A percentile compares a stretch with the other conserved stretches of the same genome.
Evolutionary conservation across 2,113 vertebrate species (phyloP).

Genomic region (Phyllopteryx taeniolatus): DNA sequence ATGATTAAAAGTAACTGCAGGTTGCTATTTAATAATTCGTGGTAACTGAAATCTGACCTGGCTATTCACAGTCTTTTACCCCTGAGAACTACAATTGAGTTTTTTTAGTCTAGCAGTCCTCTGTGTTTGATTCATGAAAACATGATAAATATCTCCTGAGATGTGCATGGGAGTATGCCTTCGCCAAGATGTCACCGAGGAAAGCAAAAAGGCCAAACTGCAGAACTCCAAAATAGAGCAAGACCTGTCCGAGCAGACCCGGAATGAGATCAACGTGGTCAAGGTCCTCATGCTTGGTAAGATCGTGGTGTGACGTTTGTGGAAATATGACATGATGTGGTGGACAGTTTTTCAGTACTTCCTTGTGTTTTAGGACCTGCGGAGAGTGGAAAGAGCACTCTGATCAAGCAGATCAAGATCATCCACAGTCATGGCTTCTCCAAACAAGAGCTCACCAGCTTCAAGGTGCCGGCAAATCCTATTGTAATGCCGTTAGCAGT

Average conservation of each 20-base stretch:
- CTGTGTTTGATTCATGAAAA: neutral
- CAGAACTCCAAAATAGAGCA: slow-evolving; percentile 63
- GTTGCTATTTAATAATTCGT: too few species aligned
- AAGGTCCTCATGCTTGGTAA: slow-evolving; percentile 74
- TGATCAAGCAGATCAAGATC: slow-evolving; percentile 76
- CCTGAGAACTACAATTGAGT: too few species aligned
- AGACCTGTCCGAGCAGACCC: slow-evolving; percentile 63
- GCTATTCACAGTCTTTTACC: too few species aligned
- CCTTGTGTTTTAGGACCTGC: slow-evolving; percentile 57
- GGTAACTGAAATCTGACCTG: too few species aligned
- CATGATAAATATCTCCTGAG: slow-evolving; percentile 18
- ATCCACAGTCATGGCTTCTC: slow-evolving; percentile 74
- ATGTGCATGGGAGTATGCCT: slow-evolving; percentile 63
- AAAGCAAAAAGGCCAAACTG: slow-evolving; percentile 62
- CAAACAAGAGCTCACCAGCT: slow-evolving; percentile 67
- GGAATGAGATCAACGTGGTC: slow-evolving; percentile 56
- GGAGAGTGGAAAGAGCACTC: slow-evolving; percentile 75
- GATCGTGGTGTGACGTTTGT: neutral
- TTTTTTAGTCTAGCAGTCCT: too few species aligned
- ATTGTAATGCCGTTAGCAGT: neutral
- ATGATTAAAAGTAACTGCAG: too few species aligned
- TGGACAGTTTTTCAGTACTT: neutral
- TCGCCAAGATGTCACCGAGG: slow-evolving; percentile 52
- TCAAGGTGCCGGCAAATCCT: slow-evolving; percentile 59
- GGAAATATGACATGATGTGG: neutral